Conservation (phyloP, 1,140 invertebrate species). For the Aphaenogaster ashmeadi region DNA sequence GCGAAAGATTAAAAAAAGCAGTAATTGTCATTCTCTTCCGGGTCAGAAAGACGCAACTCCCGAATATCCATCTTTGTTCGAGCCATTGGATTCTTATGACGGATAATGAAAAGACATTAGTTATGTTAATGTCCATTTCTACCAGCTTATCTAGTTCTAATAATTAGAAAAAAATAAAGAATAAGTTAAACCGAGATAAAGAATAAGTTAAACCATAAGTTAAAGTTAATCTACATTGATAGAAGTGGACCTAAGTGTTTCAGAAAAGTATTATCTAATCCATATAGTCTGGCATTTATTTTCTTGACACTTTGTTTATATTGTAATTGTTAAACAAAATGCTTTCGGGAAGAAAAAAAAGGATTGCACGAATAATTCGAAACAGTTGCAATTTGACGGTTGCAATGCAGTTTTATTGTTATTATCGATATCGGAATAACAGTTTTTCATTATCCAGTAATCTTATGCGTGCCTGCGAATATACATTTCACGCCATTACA, state of each 20-base stretch:
- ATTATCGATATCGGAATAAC: background rate
- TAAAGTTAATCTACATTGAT: too few relatives aligned
- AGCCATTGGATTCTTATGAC: background rate
- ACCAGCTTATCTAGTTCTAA: too few relatives aligned
- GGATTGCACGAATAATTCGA: background rate
- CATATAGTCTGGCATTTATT: background rate
- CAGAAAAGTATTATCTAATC: background rate
- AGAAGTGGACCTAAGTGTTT: background rate
- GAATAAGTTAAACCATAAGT: too few relatives aligned
- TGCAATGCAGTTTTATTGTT: background rate
- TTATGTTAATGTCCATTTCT: too few relatives aligned
- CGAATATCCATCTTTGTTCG: background rate
- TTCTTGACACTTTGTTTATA: background rate
- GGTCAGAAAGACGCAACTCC: background rate
- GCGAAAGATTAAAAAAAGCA: background rate
- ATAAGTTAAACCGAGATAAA: too few relatives aligned
- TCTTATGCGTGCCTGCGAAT: background rate
- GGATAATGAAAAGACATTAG: background rate
- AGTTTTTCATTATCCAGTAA: background rate
- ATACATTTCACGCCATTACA: slow-evolving; percentile 4
- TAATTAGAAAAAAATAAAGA: too few relatives aligned
- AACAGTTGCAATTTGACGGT: background rate
- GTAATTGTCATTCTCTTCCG: background rate
- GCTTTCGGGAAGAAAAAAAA: background rate
- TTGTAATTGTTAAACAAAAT: background rate